A percentile compares a stretch with the other conserved stretches of the same genome.
These are phyloP conservation scores for Drosophila burlai DNA, from an alignment of 1,140 invertebrate genomes.

Conservation along the genomic window DNA sequence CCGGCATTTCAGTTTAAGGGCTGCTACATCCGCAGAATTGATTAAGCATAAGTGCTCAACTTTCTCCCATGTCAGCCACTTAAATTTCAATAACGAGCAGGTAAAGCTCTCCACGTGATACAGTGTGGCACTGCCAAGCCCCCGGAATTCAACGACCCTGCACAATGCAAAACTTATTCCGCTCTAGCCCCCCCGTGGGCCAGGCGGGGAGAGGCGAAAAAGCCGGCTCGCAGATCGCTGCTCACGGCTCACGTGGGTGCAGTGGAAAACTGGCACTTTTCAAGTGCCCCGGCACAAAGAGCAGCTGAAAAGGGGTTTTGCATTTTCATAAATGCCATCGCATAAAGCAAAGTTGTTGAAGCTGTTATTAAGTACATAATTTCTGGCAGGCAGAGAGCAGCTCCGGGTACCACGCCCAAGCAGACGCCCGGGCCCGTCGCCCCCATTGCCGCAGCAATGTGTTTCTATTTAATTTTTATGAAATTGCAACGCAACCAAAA, in stretches of 20 bases:
- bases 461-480: constrained; percentile 83
- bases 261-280: constrained; percentile 56
- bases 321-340: constrained; percentile 79
- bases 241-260: constrained; percentile 26
- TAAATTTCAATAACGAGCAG: constrained; percentile 45
- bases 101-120: constrained; percentile 26
- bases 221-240: neutral
- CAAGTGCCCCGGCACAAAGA: constrained; percentile 62
- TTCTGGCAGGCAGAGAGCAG: constrained; percentile 53
- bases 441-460: constrained; percentile 38
- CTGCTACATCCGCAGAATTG: constrained; percentile 2
- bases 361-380: constrained; percentile 82
- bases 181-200: constrained; percentile 30
- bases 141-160: constrained; percentile 21
- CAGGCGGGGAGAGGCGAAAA: neutral
- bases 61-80: constrained; percentile 22
- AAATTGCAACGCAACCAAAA: constrained; percentile 78
- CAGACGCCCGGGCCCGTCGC: constrained; percentile 15
- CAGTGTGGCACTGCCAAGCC: neutral
- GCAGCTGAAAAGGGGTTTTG: constrained; percentile 62
- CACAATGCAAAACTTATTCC: constrained; percentile 51
- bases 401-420: constrained; percentile 44
- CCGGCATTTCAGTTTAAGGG: neutral
- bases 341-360: constrained; percentile 79
- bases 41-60: constrained; percentile 5